Percentiles rank a stretch among this genome's conserved stretches.
These are phyloP conservation scores for Tetrao urogallus DNA, from an alignment of 2,113 vertebrate genomes.

Conservation along the genomic window DNA sequence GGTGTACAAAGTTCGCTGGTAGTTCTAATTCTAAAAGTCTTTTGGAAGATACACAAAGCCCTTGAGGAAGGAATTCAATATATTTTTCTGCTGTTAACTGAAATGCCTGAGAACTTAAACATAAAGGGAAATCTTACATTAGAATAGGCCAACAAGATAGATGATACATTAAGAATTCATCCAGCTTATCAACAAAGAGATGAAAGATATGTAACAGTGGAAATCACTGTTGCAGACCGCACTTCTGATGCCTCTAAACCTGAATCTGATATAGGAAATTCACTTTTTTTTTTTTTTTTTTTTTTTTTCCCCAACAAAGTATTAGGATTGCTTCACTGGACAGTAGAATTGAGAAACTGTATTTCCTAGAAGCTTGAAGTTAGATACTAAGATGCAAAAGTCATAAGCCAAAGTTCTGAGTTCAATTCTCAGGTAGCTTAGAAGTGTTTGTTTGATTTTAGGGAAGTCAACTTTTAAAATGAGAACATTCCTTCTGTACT, in stretches of 20 bases:
- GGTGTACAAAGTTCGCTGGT: neutral
- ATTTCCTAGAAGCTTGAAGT: neutral
- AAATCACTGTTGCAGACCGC: neutral
- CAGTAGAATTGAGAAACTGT: neutral
- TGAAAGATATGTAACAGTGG: neutral
- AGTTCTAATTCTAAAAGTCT: constrained; percentile 39
- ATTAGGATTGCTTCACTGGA: neutral
- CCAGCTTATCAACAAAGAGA: neutral
- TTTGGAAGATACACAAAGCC: constrained; percentile 33
- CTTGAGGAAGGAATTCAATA: neutral
- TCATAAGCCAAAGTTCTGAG: neutral
- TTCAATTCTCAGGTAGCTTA: neutral
- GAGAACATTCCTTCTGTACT: neutral
- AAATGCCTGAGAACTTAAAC: neutral
- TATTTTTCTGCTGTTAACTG: neutral
- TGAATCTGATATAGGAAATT: neutral
- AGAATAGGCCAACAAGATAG: neutral
- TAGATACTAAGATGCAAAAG: neutral
- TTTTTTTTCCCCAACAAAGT: neutral
- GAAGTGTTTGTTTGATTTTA: neutral
- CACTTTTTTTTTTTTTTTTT: neutral
- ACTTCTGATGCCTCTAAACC: neutral
- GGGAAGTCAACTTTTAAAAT: neutral
- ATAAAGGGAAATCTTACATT: neutral
- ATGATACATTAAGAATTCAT: neutral